Evolutionary conservation across 2,797 vertebrate genomes (phyloP).

Genomic region (Hephaestus fuliginosus): DNA sequence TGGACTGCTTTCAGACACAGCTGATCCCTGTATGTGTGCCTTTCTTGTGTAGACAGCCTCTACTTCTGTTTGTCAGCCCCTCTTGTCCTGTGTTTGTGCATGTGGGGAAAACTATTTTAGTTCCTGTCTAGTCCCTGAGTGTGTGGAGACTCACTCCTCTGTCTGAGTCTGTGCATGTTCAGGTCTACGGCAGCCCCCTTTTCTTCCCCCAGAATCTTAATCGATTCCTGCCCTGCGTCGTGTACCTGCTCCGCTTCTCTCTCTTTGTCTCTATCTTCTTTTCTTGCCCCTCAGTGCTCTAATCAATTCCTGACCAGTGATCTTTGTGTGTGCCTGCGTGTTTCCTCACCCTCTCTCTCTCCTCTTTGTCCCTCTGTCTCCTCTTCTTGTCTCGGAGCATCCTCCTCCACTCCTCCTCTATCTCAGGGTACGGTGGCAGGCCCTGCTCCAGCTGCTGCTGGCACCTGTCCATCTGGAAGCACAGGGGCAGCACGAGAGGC

Average conservation of each 20-base stretch:
- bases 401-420: constrained; percentile 88
- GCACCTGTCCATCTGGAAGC: constrained; percentile 85
- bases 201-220: constrained; percentile 44
- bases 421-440: constrained; percentile 87
- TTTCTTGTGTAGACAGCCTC: constrained; percentile 27
- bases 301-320: constrained; percentile 49
- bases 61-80: constrained; percentile 30
- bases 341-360: constrained; percentile 85
- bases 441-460: constrained; percentile 86
- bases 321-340: constrained; percentile 41
- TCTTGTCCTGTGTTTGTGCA: constrained; percentile 32
- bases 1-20: constrained; percentile 39
- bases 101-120: constrained; percentile 10
- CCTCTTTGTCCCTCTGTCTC: constrained; percentile 78
- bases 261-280: constrained; percentile 40
- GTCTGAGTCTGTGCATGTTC: constrained; percentile 4
- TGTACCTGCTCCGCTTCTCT: constrained; percentile 24
- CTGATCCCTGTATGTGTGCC: constrained; percentile 36
- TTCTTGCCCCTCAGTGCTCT: constrained; percentile 28
- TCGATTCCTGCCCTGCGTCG: constrained; percentile 28
- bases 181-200: constrained; percentile 6
- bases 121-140: constrained; percentile 1
- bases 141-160: constrained; percentile 8
- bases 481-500: constrained; percentile 47
- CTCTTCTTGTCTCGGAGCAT: constrained; percentile 83